phyloP scores from a whole-genome alignment of 2,113 vertebrate genomes.

The Seriola rivoliana region DNA sequence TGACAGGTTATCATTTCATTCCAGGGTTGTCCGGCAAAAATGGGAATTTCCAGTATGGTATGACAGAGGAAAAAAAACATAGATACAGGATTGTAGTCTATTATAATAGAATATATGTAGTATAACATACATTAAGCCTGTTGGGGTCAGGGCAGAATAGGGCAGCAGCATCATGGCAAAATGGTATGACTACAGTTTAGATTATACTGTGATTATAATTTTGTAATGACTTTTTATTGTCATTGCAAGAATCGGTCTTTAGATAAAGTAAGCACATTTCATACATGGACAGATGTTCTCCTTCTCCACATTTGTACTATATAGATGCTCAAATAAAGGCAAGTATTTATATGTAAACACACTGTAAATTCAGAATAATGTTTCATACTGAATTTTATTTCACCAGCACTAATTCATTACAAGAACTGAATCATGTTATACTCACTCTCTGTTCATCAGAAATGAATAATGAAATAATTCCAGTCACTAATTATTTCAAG shows the following conservation, averaged over 20 bases:
- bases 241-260: neutral
- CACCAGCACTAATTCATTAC: neutral
- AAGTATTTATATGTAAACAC: neutral
- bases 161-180: neutral
- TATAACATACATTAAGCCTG: neutral
- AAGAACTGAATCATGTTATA: neutral
- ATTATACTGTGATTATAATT: neutral
- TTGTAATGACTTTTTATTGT: neutral
- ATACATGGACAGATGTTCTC: no score
- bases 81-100: neutral
- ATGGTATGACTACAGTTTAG: neutral
- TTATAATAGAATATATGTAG: neutral
- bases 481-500: no score
- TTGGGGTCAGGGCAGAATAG: neutral
- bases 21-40: neutral
- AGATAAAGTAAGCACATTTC: neutral
- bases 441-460: no score
- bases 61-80: neutral
- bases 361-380: neutral
- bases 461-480: no score
- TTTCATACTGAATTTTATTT: neutral
- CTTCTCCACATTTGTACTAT: no score
- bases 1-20: conserved; percentile 7
- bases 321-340: neutral
- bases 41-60: neutral